These are phyloP conservation scores for Siniperca scherzeri DNA, from an alignment of 2,797 vertebrate genomes.

Conservation along the genomic window DNA sequence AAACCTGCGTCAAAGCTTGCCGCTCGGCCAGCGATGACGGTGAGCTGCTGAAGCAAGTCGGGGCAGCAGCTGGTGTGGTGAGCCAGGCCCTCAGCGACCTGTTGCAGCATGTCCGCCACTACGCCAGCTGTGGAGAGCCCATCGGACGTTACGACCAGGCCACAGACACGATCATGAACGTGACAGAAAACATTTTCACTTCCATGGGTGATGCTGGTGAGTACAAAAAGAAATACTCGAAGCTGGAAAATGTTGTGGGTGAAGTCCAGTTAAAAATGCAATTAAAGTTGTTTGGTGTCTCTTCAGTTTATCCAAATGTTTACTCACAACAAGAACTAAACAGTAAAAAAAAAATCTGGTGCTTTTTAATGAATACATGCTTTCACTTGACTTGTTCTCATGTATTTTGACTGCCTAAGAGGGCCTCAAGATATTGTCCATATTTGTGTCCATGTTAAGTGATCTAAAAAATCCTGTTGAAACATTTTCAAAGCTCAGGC, in stretches of 20 bases:
- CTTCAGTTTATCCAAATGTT: not conserved
- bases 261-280: not conserved
- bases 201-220: conserved; percentile 99
- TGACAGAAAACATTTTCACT: conserved; percentile 99
- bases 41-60: conserved; percentile 96
- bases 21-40: conserved; percentile 92
- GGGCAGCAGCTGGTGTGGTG: conserved; percentile 92
- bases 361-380: conserved; percentile 26
- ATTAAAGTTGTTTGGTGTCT: not conserved
- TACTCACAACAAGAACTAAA: not conserved
- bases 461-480: conserved; percentile 45
- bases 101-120: conserved; percentile 97
- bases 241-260: not conserved
- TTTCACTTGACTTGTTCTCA: conserved; percentile 40
- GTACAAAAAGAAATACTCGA: conserved; percentile 44
- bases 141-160: conserved; percentile 99
- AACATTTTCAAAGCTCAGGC: conserved; percentile 58
- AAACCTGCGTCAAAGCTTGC: conserved; percentile 95
- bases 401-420: conserved; percentile 50
- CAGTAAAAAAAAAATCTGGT: conserved; percentile 7
- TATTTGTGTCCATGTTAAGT: conserved; percentile 55
- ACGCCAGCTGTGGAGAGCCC: conserved; percentile 96
- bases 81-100: conserved; percentile 96
- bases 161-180: conserved; percentile 99
- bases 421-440: conserved; percentile 37